Evolutionary conservation across 2,888 invertebrate species (phyloP).

Genomic region (Aphodius granarius): DNA sequence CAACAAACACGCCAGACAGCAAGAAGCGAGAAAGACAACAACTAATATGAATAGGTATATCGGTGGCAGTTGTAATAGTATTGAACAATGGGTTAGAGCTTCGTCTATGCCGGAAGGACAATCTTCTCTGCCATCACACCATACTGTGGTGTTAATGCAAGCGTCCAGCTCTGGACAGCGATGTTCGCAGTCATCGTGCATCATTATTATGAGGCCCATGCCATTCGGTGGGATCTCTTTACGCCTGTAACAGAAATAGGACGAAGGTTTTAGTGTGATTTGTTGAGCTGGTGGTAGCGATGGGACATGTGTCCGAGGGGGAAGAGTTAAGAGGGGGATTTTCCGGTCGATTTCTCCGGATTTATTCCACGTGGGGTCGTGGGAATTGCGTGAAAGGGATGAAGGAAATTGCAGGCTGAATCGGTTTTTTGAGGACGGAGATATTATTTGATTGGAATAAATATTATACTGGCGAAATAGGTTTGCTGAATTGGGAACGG

Average conservation of each 20-base stretch:
- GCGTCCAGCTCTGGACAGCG: constrained; percentile 80
- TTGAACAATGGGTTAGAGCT: constrained; percentile 76
- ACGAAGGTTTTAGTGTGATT: background rate
- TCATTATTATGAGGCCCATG: constrained; percentile 57
- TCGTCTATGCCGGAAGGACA: constrained; percentile 83
- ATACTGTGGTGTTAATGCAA: constrained; percentile 76
- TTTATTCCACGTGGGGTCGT: background rate
- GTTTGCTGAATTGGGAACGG: background rate
- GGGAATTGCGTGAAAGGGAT: background rate
- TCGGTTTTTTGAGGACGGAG: background rate
- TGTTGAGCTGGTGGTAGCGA: background rate
- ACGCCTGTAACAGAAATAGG: constrained; percentile 45
- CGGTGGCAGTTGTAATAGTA: constrained; percentile 75
- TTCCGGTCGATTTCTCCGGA: background rate
- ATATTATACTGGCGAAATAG: background rate
- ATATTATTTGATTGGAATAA: background rate
- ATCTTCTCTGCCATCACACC: constrained; percentile 79
- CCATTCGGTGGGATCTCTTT: constrained; percentile 60
- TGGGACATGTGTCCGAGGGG: background rate
- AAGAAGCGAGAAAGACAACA: constrained; percentile 50
- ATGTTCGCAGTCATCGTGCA: constrained; percentile 73
- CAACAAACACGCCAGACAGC: constrained; percentile 41
- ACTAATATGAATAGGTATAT: constrained; percentile 64
- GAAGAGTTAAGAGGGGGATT: background rate
- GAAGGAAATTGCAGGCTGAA: background rate